Evolutionary conservation across 2,113 vertebrate species (phyloP), one percentile per base, ranked within the genome.

Genomic region (Trinectes maculatus): DNA sequence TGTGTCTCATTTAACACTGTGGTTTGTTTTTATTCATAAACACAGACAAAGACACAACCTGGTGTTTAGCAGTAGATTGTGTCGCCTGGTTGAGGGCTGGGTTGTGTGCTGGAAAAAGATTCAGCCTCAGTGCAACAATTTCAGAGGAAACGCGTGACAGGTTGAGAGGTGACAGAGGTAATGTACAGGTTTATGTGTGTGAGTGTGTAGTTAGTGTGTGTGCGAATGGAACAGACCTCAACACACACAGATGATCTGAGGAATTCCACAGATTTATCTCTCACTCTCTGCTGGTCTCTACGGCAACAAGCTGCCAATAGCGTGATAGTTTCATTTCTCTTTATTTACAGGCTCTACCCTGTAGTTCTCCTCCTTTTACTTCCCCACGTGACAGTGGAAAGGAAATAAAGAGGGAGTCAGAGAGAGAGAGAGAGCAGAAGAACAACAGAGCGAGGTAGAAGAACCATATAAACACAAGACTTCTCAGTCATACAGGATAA

Each of bases 221-320:
- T 63, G 62, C 21, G 24, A 61, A n/a, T n/a, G 34, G 11, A 10
- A 36, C 6, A 36, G 34, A 9, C 21, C 24, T 3, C 12, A 58
- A 85, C 52, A 62, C 5, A 74, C 44, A 79, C 25, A 64, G 33
- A 86, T 79, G 63, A 85, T 83, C 84, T 85, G 74, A 85, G 64
- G 63, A n/a, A 77, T 72, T 81, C 77, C 46, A 72, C 64, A 83
- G 71, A 80, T 85, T 84, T 60, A 65, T 79, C 72, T 69, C 59
- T 51, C 37, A 4, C 71, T 83, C 72, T 65, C 34, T 39, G 49
- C 66, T 57, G 62, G 83, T 87, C 81, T 86, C 81, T 86, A 76
- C 42, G 71, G 83, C 82, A 89, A 90, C 85, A 70, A 55, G 53
- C 78, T 65, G 43, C 59, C 0, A 10, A 43, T 42, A 42, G 42